Conservation (phyloP, 2,113 vertebrate genomes). For the Acrocephalus arundinaceus region DNA sequence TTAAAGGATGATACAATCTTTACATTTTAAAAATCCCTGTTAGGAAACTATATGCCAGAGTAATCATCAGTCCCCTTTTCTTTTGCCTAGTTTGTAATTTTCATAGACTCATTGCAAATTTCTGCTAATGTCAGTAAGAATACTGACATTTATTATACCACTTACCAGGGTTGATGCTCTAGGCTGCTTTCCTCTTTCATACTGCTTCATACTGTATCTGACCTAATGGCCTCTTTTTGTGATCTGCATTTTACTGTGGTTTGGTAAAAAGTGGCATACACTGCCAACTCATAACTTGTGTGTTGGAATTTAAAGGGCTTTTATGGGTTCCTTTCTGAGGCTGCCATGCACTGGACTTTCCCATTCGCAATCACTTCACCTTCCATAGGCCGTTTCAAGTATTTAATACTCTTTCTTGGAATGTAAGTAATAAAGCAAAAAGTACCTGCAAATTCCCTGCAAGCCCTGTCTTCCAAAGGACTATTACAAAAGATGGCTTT, state of each 20-base stretch:
- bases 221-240: neutral
- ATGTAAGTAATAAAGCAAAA: neutral
- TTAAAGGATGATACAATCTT: neutral
- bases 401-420: neutral
- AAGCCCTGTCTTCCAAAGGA: neutral
- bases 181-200: neutral
- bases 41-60: neutral
- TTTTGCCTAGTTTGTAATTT: neutral
- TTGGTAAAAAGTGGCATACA: neutral
- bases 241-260: neutral
- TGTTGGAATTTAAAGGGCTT: neutral
- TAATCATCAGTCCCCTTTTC: neutral
- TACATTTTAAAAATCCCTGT: neutral
- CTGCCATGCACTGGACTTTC: neutral
- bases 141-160: neutral
- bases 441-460: neutral
- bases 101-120: neutral
- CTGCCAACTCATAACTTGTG: neutral
- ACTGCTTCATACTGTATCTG: neutral
- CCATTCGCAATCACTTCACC: neutral
- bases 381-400: neutral
- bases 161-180: neutral
- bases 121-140: no score
- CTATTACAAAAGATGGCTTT: neutral
- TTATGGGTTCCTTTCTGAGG: neutral